These are phyloP conservation scores for Megalopta genalis DNA, from an alignment of 1,140 invertebrate species.

Conservation along the genomic window DNA sequence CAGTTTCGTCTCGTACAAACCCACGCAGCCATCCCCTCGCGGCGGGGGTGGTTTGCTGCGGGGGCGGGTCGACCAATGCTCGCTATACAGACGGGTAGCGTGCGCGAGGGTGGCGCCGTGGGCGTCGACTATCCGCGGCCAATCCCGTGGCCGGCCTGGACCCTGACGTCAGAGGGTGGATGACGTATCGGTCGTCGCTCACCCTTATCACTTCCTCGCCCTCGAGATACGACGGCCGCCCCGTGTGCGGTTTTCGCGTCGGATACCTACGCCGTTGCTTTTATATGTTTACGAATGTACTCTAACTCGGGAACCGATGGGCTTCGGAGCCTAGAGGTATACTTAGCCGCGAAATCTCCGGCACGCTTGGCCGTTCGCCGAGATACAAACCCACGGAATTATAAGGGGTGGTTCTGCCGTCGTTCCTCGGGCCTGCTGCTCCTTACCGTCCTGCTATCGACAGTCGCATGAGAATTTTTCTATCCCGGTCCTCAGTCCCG, in stretches of 20 bases:
- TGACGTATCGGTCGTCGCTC: slow-evolving; percentile 39
- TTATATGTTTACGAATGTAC: slow-evolving; percentile 46
- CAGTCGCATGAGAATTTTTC: not conserved
- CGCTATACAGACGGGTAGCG: slow-evolving; percentile 16
- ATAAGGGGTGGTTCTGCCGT: not conserved
- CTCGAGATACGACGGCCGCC: slow-evolving; percentile 3
- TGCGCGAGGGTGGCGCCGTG: slow-evolving; percentile 45
- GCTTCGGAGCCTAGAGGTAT: not conserved
- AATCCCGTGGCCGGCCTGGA: slow-evolving; percentile 38
- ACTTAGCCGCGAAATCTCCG: slow-evolving; percentile 42
- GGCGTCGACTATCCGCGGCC: slow-evolving; percentile 63
- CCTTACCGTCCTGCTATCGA: not conserved
- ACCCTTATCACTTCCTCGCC: slow-evolving; percentile 1
- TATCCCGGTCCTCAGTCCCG: not conserved
- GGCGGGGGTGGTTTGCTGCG: slow-evolving; percentile 62
- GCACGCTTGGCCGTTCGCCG: slow-evolving; percentile 19
- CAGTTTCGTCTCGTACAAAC: slow-evolving; percentile 68
- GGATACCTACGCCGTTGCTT: slow-evolving; percentile 24
- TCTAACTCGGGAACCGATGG: slow-evolving; percentile 21
- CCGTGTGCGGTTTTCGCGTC: slow-evolving; percentile 42
- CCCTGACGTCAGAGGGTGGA: slow-evolving; percentile 49
- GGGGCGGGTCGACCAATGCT: slow-evolving; percentile 59
- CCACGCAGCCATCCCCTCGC: slow-evolving; percentile 59
- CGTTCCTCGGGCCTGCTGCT: not conserved
- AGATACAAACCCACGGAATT: slow-evolving; percentile 7